Percentiles rank a stretch among this genome's conserved stretches.
Evolutionary conservation across 2,797 vertebrate species (phyloP).

Genomic region (Lithobates pipiens): DNA sequence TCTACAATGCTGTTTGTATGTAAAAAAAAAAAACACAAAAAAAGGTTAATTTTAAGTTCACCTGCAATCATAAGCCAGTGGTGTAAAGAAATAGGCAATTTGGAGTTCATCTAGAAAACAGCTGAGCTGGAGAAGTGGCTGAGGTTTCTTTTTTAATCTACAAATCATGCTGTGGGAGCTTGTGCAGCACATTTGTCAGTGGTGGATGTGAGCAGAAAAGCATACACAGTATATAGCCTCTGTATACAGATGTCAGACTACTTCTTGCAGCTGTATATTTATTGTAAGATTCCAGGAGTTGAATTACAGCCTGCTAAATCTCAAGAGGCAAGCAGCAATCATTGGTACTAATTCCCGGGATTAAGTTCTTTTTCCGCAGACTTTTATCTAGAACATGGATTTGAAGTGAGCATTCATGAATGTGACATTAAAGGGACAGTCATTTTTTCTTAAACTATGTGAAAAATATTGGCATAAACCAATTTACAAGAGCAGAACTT

Average conservation of each 20-base stretch:
- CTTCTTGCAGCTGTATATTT: neutral
- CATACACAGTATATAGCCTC: neutral
- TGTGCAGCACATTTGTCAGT: neutral
- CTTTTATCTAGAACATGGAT: neutral
- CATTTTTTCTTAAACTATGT: no score
- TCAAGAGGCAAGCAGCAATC: neutral
- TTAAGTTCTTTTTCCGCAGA: neutral
- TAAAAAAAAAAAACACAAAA: no score
- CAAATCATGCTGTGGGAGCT: neutral
- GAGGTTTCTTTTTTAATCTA: conserved; percentile 7
- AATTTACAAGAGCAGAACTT: no score
- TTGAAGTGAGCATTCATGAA: neutral
- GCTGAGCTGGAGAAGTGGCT: neutral
- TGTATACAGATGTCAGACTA: conserved; percentile 5
- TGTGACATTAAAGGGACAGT: no score
- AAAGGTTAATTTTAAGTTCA: no score
- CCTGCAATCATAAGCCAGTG: no score
- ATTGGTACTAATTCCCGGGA: neutral
- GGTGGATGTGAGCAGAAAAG: neutral
- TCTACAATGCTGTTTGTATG: no score
- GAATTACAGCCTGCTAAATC: conserved; percentile 16
- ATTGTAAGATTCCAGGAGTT: conserved; percentile 11
- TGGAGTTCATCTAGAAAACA: no score
- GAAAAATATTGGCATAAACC: no score
- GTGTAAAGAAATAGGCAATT: no score